A percentile compares a stretch with the other conserved stretches of the same genome.
phyloP scores from a whole-genome alignment of 2,888 invertebrate species.

The Fragum sueziense region DNA sequence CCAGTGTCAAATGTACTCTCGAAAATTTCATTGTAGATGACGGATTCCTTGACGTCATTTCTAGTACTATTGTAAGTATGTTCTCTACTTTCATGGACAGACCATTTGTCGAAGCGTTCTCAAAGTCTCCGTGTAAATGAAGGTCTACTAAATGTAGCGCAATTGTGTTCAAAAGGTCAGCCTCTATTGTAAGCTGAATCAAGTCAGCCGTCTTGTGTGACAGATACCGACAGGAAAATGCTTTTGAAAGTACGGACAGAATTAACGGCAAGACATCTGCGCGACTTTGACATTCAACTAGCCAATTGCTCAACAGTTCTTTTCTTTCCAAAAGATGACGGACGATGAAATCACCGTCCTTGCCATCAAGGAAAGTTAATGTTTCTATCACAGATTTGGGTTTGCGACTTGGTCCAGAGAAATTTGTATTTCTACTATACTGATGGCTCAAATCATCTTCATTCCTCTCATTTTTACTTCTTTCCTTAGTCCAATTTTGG shows the following conservation, averaged over 20 bases:
- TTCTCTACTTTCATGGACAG: not conserved
- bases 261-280: not conserved
- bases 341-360: not conserved
- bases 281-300: not conserved
- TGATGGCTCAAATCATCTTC: not conserved
- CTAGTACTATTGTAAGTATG: conserved; percentile 5
- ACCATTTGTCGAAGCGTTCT: not conserved
- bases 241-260: not conserved
- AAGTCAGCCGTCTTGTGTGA: not conserved
- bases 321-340: not conserved
- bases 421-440: not conserved
- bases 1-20: conserved; percentile 6
- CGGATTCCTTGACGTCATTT: conserved; percentile 24
- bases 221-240: not conserved
- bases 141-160: conserved; percentile 7
- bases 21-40: conserved; percentile 13
- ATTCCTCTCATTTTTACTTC: not conserved
- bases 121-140: not conserved
- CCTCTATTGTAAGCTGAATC: not conserved
- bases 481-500: not conserved
- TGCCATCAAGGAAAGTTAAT: not conserved
- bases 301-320: not conserved
- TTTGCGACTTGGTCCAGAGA: not conserved
- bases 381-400: not conserved
- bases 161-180: not conserved